Conservation (phyloP, 1,140 invertebrate genomes). For the Hypsibius dujardini region DNA sequence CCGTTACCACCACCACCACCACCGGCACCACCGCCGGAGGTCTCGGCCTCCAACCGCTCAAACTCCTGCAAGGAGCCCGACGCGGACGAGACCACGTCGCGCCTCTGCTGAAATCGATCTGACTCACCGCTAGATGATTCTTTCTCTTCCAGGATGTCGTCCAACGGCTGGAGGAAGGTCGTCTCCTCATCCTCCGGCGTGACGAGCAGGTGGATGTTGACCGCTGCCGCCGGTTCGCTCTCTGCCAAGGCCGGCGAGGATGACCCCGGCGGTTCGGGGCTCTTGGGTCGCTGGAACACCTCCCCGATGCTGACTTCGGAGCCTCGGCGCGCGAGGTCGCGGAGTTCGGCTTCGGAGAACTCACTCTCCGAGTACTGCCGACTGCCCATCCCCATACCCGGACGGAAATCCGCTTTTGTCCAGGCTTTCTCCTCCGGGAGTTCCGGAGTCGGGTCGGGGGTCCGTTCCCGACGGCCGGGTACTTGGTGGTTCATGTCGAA, state of each 20-base stretch:
- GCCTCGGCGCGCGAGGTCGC: background rate
- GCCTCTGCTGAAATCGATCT: background rate
- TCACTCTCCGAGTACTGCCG: conserved; percentile 11
- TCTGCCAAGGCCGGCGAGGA: background rate
- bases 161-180: conserved; percentile 4
- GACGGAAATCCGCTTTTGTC: conserved; percentile 2
- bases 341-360: conserved; percentile 16
- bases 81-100: background rate
- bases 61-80: conserved; percentile 12
- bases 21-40: too few species aligned
- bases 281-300: background rate
- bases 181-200: background rate
- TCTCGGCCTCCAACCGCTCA: background rate
- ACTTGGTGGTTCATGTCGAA: background rate
- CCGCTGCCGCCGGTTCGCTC: background rate
- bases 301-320: background rate
- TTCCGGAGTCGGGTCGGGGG: conserved; percentile 15
- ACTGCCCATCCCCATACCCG: background rate
- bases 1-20: too few species aligned
- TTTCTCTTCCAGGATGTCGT: conserved; percentile 15
- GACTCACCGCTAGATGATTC: conserved; percentile 15
- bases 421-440: background rate
- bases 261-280: conserved; percentile 2
- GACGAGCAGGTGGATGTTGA: background rate
- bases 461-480: background rate